Conservation (phyloP, 2,888 invertebrate species). For the Pristionchus mayeri region DNA sequence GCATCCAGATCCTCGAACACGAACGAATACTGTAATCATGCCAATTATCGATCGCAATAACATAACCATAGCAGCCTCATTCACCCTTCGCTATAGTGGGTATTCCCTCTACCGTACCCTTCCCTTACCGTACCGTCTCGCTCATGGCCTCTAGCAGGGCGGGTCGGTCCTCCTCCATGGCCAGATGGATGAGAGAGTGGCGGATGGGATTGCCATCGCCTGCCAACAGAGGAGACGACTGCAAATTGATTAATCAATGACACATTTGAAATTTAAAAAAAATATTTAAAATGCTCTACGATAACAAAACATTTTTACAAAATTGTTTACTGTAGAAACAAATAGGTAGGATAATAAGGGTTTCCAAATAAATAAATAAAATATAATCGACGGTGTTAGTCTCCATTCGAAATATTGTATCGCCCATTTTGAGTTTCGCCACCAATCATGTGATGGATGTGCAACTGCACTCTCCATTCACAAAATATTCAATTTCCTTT, state of each 20-base stretch:
- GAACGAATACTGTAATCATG: constrained; percentile 57
- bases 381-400: too few relatives aligned
- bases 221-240: constrained; percentile 54
- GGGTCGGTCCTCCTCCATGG: constrained; percentile 68
- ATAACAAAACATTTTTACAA: too few relatives aligned
- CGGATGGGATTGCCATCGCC: constrained; percentile 67
- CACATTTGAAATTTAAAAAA: neutral
- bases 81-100: neutral
- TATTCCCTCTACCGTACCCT: neutral
- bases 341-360: too few relatives aligned
- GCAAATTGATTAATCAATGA: neutral
- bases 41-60: neutral
- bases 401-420: too few relatives aligned
- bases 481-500: neutral
- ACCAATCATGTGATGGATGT: too few relatives aligned
- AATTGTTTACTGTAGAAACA: too few relatives aligned
- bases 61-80: neutral
- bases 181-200: constrained; percentile 66
- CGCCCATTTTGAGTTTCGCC: too few relatives aligned
- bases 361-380: too few relatives aligned
- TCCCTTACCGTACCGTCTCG: constrained; percentile 56
- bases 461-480: neutral
- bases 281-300: too few relatives aligned
- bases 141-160: constrained; percentile 66
- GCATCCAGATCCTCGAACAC: constrained; percentile 59